Percentiles rank a stretch among this genome's conserved stretches.
Conservation (phyloP, 2,113 vertebrate genomes). For the Scatophagus argus region DNA sequence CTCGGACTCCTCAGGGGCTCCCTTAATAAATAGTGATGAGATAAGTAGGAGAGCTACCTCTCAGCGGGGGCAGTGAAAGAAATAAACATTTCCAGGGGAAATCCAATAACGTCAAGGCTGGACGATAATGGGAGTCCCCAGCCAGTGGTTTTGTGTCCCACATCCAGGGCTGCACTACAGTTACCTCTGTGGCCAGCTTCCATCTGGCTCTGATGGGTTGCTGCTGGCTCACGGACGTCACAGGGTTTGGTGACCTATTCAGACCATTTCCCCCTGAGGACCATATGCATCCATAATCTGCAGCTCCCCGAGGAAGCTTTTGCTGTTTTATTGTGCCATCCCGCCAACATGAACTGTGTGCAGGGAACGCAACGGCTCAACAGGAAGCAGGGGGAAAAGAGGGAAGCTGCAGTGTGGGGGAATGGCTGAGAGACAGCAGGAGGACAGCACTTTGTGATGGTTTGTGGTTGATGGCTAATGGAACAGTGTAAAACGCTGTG, state of each 20-base stretch:
- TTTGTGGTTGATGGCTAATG: constrained; percentile 65
- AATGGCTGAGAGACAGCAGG: constrained; percentile 55
- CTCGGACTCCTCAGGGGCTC: constrained; percentile 59
- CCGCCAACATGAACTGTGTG: constrained; percentile 64
- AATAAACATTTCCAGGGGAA: constrained; percentile 78
- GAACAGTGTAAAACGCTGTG: constrained; percentile 48
- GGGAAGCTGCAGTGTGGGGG: constrained; percentile 26
- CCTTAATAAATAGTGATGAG: constrained; percentile 81
- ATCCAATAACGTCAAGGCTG: constrained; percentile 73
- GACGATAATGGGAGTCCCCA: constrained; percentile 64
- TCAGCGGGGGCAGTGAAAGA: constrained; percentile 60
- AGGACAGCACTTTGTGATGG: constrained; percentile 59
- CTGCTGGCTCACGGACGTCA: constrained; percentile 33
- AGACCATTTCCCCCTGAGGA: constrained; percentile 48
- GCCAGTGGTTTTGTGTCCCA: constrained; percentile 37
- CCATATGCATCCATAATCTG: constrained; percentile 60
- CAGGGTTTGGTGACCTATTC: constrained; percentile 43
- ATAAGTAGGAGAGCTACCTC: constrained; percentile 74
- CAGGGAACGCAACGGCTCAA: constrained; percentile 60
- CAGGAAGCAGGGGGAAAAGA: constrained; percentile 37
- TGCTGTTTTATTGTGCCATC: constrained; percentile 62
- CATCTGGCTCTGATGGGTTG: constrained; percentile 26
- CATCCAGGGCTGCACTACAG: constrained; percentile 11
- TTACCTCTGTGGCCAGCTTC: constrained; percentile 38
- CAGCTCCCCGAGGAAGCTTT: constrained; percentile 42